These are phyloP conservation scores for Semicossyphus pulcher DNA, from an alignment of 2,113 vertebrate genomes.

Conservation along the genomic window DNA sequence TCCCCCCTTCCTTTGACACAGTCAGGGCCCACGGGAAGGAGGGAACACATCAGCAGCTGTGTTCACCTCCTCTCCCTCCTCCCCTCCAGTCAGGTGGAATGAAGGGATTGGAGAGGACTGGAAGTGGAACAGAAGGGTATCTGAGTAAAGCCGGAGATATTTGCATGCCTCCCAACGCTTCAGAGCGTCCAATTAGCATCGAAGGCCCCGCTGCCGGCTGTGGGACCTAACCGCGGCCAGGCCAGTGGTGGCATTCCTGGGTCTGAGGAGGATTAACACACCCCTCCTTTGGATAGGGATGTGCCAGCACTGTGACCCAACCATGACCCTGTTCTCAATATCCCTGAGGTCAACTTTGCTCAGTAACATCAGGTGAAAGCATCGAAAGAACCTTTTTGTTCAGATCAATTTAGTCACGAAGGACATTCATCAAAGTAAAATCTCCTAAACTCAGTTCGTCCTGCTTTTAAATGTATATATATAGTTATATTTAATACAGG, in stretches of 20 bases:
- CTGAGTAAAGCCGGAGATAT: slow-evolving; percentile 75
- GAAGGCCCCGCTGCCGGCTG: slow-evolving; percentile 48
- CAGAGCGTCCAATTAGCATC: slow-evolving; percentile 76
- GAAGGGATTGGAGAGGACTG: slow-evolving; percentile 80
- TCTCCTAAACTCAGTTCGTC: background rate
- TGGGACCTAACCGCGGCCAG: slow-evolving; percentile 31
- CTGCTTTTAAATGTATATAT: background rate
- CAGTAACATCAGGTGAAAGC: background rate
- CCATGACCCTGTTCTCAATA: slow-evolving; percentile 48
- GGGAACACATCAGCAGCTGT: slow-evolving; percentile 75
- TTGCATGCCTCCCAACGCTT: slow-evolving; percentile 72
- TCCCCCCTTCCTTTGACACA: background rate
- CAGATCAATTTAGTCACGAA: background rate
- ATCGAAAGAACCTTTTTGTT: background rate
- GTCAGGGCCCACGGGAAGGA: slow-evolving; percentile 53
- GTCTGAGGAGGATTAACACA: slow-evolving; percentile 63
- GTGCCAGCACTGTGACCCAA: slow-evolving; percentile 47
- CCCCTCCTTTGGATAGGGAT: slow-evolving; percentile 40
- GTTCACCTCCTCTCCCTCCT: slow-evolving; percentile 56
- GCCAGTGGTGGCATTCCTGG: slow-evolving; percentile 69
- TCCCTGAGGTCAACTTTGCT: slow-evolving; percentile 20
- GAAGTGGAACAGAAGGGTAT: slow-evolving; percentile 79
- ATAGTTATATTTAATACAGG: background rate
- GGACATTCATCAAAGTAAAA: background rate
- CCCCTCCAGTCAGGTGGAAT: slow-evolving; percentile 83